These are phyloP conservation scores for Lepidocolaptes lacrymiger DNA, from an alignment of 2,797 vertebrate genomes.

Conservation along the genomic window DNA sequence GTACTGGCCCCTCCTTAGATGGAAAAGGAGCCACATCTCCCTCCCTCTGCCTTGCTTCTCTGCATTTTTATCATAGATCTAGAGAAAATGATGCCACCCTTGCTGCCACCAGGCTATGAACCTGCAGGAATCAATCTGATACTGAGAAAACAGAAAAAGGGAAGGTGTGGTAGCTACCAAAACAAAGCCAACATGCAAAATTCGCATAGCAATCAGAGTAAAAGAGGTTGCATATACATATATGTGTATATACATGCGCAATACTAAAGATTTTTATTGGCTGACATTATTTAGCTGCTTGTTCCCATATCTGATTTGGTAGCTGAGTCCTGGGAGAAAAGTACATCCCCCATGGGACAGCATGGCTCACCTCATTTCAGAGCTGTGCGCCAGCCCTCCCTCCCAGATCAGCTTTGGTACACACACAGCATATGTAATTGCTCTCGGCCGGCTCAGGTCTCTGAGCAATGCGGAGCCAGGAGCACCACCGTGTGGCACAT, in stretches of 20 bases:
- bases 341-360: background rate
- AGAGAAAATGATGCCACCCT: background rate
- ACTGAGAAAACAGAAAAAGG: background rate
- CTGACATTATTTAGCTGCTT: background rate
- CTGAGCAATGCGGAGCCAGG: background rate
- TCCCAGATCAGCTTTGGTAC: background rate
- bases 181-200: background rate
- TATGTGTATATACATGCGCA: background rate
- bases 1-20: accelerated
- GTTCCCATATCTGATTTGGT: background rate
- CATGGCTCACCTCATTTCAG: background rate
- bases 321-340: background rate
- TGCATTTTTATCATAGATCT: background rate
- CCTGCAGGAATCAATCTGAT: background rate
- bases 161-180: background rate
- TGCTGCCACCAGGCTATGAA: background rate
- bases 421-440: background rate
- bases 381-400: background rate
- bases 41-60: background rate
- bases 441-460: background rate
- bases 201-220: background rate
- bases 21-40: background rate
- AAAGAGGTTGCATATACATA: background rate
- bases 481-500: constrained; percentile 32
- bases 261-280: background rate